Base-by-base conservation (phyloP, 23 tunicate genomes). In the Ciona savignyi region DNA sequence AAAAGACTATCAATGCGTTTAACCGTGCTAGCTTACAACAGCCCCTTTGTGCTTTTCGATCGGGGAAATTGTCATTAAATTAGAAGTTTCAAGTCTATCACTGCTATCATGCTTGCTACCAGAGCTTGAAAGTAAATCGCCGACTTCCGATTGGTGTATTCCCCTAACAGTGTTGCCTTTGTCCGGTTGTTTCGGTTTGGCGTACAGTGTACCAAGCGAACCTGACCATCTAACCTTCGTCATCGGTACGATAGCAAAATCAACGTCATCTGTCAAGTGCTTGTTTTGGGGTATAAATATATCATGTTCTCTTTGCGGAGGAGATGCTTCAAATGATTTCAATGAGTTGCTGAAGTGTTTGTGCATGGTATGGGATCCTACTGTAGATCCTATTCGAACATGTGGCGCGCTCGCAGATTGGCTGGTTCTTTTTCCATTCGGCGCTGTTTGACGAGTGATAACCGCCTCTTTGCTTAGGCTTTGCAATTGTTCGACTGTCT, bases 221-320 rank as follows among this genome's bases (percentile, higher is more conserved):
- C 75, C 83, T 9, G 83, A 61, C 83, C 83, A 78, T 30, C 83
- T 51, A 0, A 78, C 83, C 32, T 78, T 78, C 2, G 75, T 23
- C 70, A 62, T 30, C 25, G 79, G 79, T 23, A 74, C 71, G 4
- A 71, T 11, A 19, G 76, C 26, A 4, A 71, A 2, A 72, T 24
- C 33, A 20, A 27, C 23, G 33, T 77, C 72, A 34, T 65, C 71
- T 19, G 26, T 48, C 9, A 20, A 3, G 23, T 42, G 61, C 19
- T 72, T 72, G 76, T 72, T 48, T 9, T 32, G 24, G 1, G 34
- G 76, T 26, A 72, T 27, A 48, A 33, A 49, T 9, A 31, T 64
- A 3, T 49, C 27, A 24, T 32, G 28, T 27, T 48, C 27, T 11
- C 64, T 48, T 26, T 42, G 63, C 1, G 76, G 32, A 25, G 34